Base-by-base conservation (phyloP, 2,113 vertebrate species). In the Lontra canadensis region DNA sequence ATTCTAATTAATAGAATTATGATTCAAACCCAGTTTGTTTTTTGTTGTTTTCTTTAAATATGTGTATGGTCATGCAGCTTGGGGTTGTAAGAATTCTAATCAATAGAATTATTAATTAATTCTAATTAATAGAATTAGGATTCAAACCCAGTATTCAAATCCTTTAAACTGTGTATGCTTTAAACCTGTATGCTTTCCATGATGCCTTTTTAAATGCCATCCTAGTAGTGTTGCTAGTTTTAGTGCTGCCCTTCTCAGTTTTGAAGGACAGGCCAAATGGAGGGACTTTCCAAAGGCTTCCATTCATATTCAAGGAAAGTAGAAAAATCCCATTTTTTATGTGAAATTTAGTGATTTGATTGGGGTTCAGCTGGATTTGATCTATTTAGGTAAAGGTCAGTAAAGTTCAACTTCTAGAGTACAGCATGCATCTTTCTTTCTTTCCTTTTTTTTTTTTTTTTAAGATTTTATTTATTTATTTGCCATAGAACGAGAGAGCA, bases 321-420 rank as follows among this genome's bases (percentile, higher is more conserved):
- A 83, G 49, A 42, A 81, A 83, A 94, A 44, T 55, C 12, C 85
- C 44, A 31, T 44, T 76, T 92, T 25, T 2, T 21, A 87, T 95
- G 26, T 91, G 86, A 83, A 90, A 93, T 90, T 71, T 63, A 78
- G 44, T 85, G 47, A 65, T 90, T 63, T 95, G 42, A 81, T 14
- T 42, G 29, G 26, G 34, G 11, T 34, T 88, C 78, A 90, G 82
- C 63, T 91, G 42, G 8, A 93, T 83, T 90, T 86, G 71, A 71
- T 83, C 36, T 73, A 13, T 74, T 65, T 61, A 73, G 47, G 7
- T 90, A 83, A 95, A 86, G 52, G 34, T 83, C 10, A 14, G 49
- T 90, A 87, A 82, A 90, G 49, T 65, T 59, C 23, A 39, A 69
- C 36, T 95, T 90, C 42, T 55, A 11, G 15, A 63, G 6, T 13